phyloP scores from a whole-genome alignment of 2,113 vertebrate species.

The Antigone vipio region DNA sequence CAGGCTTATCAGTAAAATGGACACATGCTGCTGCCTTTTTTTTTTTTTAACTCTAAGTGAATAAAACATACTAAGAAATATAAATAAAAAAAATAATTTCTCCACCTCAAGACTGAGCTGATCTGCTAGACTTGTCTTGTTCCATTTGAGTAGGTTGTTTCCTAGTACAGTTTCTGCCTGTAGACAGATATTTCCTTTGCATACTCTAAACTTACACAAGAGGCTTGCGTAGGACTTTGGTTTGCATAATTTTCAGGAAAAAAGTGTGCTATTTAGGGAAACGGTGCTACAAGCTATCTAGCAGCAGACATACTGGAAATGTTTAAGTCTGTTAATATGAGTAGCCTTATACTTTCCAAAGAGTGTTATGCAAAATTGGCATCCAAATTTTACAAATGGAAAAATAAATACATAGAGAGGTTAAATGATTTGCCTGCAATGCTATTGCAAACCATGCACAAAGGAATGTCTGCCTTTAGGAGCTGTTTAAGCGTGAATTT shows the following conservation, averaged over 20 bases:
- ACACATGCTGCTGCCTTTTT: not conserved
- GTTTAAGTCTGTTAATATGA: not conserved
- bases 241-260: not conserved
- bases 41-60: not conserved
- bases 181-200: not conserved
- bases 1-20: not conserved
- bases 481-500: not conserved
- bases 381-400: not conserved
- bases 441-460: rapidly evolving
- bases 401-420: not conserved
- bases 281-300: not conserved
- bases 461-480: not conserved
- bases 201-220: not conserved
- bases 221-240: not conserved
- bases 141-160: not conserved
- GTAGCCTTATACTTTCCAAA: not conserved
- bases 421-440: not conserved
- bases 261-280: not conserved
- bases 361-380: not conserved
- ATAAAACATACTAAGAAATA: not conserved
- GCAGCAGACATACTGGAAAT: not conserved
- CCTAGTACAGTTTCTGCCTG: not conserved
- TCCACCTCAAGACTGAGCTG: not conserved
- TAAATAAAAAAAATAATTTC: not conserved
- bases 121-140: not conserved